A percentile compares a stretch with the other conserved stretches of the same genome.
Conservation (phyloP, 2,113 vertebrate genomes). For the Poeciliopsis occidentalis region DNA sequence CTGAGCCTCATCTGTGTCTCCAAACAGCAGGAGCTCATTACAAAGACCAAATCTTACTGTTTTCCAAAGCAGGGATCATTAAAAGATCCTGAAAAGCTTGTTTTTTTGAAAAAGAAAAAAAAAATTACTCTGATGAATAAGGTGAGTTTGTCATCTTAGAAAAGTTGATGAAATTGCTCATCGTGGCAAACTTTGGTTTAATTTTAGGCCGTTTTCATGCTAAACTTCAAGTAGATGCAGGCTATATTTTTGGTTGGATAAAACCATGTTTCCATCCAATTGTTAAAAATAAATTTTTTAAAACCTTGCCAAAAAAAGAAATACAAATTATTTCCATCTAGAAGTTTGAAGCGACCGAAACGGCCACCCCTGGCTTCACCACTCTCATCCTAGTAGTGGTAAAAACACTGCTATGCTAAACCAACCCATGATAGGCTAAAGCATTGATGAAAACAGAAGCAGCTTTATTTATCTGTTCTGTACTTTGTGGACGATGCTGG, state of each 20-base stretch:
- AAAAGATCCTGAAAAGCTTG: slow-evolving; percentile 30
- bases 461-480: background rate
- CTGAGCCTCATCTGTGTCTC: slow-evolving; percentile 27
- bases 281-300: too few relatives aligned
- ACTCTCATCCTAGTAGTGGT: too few relatives aligned
- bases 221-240: slow-evolving; percentile 16
- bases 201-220: slow-evolving; percentile 17
- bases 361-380: too few relatives aligned
- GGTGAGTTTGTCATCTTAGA: slow-evolving; percentile 9
- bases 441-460: slow-evolving; percentile 5
- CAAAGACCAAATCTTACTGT: background rate
- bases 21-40: slow-evolving; percentile 38
- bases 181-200: background rate
- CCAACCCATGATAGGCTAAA: too few relatives aligned
- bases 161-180: too few relatives aligned
- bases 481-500: too few relatives aligned
- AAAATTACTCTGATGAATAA: slow-evolving; percentile 6
- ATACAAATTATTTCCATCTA: too few relatives aligned
- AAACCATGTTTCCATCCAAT: too few relatives aligned
- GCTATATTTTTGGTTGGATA: background rate
- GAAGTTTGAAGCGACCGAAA: too few relatives aligned
- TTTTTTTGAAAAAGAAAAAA: background rate
- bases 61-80: slow-evolving; percentile 34
- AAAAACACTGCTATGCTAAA: too few relatives aligned
- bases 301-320: too few relatives aligned